phyloP scores from a whole-genome alignment of 2,113 vertebrate genomes.

The Mus pahari region DNA sequence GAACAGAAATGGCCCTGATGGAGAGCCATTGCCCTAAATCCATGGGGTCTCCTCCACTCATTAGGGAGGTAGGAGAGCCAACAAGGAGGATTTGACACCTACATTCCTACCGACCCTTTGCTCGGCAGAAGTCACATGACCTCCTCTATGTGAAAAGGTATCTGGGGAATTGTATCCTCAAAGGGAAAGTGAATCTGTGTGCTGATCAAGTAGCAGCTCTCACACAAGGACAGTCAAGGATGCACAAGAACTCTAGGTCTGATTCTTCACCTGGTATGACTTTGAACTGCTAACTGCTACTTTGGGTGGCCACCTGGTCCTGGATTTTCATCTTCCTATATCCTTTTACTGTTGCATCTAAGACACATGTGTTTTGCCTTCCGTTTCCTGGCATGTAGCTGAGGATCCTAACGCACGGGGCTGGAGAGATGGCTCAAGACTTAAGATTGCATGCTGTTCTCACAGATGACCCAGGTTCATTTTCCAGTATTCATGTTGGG shows the following conservation, averaged over 20 bases:
- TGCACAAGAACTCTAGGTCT: not conserved
- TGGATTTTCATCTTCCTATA: not conserved
- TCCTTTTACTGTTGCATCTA: not conserved
- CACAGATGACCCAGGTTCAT: not conserved
- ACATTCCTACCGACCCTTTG: not conserved
- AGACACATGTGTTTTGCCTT: not conserved
- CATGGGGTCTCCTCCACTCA: not conserved
- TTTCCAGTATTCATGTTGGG: not conserved
- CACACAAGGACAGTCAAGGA: not conserved
- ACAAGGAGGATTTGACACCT: not conserved
- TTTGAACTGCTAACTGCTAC: not conserved
- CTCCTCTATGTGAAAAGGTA: not conserved
- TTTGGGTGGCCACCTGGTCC: not conserved
- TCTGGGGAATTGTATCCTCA: not conserved
- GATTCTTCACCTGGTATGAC: not conserved
- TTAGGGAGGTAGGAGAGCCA: not conserved
- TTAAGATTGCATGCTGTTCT: not conserved
- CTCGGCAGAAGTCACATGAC: not conserved
- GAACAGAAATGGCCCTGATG: not conserved
- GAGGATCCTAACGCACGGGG: not conserved
- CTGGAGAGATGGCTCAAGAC: not conserved
- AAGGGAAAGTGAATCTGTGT: not conserved
- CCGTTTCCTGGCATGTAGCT: not conserved
- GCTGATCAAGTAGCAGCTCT: not conserved
- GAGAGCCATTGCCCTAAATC: not conserved